Conservation (phyloP, 92 coral and sea anemone species). For the Diadumene lineata region DNA sequence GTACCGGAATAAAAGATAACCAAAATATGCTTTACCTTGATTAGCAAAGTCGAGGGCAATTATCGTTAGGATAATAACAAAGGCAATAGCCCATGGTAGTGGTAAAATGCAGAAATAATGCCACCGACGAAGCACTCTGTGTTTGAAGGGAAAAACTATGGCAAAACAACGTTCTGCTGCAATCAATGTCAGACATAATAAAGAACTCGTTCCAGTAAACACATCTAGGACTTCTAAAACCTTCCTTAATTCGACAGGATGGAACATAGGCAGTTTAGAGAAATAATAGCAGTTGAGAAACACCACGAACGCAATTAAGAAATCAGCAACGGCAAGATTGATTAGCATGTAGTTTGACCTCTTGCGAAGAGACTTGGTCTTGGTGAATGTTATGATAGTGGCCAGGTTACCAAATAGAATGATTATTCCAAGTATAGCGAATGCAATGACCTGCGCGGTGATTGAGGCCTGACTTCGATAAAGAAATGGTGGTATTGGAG, state of each 20-base stretch:
- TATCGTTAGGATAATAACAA: not conserved
- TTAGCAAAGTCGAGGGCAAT: not conserved
- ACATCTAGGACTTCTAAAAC: conserved; percentile 29
- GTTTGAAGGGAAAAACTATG: conserved; percentile 44
- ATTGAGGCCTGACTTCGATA: conserved; percentile 12
- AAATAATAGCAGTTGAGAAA: not conserved
- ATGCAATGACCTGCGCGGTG: conserved; percentile 5
- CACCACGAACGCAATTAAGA: conserved; percentile 33
- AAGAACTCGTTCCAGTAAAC: conserved; percentile 43
- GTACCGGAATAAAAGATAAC: not conserved
- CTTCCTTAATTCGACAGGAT: conserved; percentile 13
- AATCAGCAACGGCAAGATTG: conserved; percentile 47
- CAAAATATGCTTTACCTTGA: not conserved
- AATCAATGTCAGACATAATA: conserved; percentile 37
- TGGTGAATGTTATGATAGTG: conserved; percentile 29
- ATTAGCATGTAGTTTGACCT: conserved; percentile 42
- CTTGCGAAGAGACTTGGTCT: conserved; percentile 30
- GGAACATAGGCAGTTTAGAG: conserved; percentile 12
- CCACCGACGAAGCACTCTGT: conserved; percentile 11
- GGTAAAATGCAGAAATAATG: not conserved
- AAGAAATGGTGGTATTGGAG: not conserved
- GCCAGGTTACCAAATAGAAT: conserved; percentile 40
- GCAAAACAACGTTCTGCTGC: conserved; percentile 49
- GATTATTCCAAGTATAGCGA: conserved; percentile 37
- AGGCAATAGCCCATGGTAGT: conserved; percentile 6